Conservation (phyloP, 2,113 vertebrate genomes). For the Astatoreochromis straeleni region DNA sequence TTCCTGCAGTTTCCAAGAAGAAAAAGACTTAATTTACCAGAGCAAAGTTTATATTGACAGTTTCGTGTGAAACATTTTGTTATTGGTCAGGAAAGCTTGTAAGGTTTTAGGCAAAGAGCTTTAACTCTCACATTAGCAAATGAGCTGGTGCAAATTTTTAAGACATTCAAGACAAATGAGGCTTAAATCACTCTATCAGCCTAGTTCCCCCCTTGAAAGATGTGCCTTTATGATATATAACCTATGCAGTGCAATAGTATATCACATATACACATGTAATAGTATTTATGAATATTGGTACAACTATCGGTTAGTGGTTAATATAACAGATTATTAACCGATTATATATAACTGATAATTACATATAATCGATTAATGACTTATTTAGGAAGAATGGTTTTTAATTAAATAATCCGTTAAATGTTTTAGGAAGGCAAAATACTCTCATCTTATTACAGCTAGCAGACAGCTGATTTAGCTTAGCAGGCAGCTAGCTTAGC, state of each 20-base stretch:
- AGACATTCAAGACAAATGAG: not conserved
- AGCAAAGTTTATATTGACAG: not conserved
- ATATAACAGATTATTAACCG: not conserved
- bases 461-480: not conserved
- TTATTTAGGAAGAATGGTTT: not conserved
- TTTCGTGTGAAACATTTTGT: not conserved
- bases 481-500: not conserved
- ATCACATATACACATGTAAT: not conserved
- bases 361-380: not conserved
- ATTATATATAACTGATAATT: not conserved
- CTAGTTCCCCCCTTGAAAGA: not conserved
- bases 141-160: not conserved
- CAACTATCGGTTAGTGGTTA: not conserved
- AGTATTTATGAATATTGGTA: not conserved
- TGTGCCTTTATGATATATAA: not conserved
- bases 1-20: not conserved
- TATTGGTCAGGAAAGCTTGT: not conserved
- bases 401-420: not conserved
- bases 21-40: not conserved
- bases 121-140: not conserved
- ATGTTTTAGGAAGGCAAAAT: not conserved
- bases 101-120: not conserved
- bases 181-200: not conserved
- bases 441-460: not conserved
- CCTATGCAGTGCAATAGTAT: not conserved